These are phyloP conservation scores for Panzeria rudis DNA, from an alignment of 2,888 invertebrate species.

Conservation along the genomic window DNA sequence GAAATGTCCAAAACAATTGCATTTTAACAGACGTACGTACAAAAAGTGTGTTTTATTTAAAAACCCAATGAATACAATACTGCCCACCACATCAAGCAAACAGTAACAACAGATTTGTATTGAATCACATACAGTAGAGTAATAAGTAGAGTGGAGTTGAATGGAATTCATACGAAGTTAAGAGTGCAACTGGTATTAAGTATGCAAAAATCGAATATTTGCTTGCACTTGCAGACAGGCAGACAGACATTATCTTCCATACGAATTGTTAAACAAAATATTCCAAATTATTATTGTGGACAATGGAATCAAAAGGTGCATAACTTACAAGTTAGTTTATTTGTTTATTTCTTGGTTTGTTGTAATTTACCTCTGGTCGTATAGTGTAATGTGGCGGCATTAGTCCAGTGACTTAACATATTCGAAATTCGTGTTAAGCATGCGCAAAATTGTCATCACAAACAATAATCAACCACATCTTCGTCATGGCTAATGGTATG, in stretches of 20 bases:
- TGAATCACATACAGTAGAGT: slow-evolving; percentile 18
- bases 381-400: slow-evolving; percentile 60
- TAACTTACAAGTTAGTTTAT: slow-evolving; percentile 54
- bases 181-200: slow-evolving; percentile 67
- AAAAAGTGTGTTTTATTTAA: slow-evolving; percentile 21
- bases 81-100: slow-evolving; percentile 58
- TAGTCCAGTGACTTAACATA: slow-evolving; percentile 68
- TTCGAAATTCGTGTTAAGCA: slow-evolving; percentile 70
- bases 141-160: slow-evolving; percentile 15
- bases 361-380: slow-evolving; percentile 2
- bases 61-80: slow-evolving; percentile 35
- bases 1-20: slow-evolving; percentile 76
- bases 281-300: slow-evolving; percentile 56
- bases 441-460: slow-evolving; percentile 62
- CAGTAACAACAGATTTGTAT: slow-evolving; percentile 30
- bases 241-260: slow-evolving; percentile 1
- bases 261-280: slow-evolving; percentile 43
- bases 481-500: slow-evolving; percentile 49
- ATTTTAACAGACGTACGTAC: slow-evolving; percentile 46
- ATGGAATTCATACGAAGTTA: slow-evolving; percentile 31
- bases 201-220: slow-evolving; percentile 61
- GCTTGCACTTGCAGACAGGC: slow-evolving; percentile 21
- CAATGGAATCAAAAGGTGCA: slow-evolving; percentile 63
- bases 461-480: slow-evolving; percentile 39
- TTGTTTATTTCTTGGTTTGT: slow-evolving; percentile 2